These are phyloP conservation scores for Ophiothrix spiculata DNA, from an alignment of 35 echinoderm and acorn worm genomes.

Conservation along the genomic window DNA sequence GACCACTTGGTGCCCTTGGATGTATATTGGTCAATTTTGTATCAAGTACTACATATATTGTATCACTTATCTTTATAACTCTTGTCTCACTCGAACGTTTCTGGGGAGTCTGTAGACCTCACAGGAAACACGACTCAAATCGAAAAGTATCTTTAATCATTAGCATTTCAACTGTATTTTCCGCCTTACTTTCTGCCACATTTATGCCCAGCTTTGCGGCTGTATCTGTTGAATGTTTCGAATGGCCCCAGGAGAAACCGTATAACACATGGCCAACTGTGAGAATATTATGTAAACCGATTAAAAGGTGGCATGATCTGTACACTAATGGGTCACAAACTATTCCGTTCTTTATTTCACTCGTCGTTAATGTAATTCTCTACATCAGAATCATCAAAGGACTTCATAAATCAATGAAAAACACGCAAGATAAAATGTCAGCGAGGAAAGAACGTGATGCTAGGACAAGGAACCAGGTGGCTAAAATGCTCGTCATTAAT, in stretches of 20 bases:
- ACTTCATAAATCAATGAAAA: constrained; percentile 63
- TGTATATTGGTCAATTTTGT: constrained; percentile 1
- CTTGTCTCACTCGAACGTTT: not conserved
- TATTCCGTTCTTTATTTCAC: constrained; percentile 65
- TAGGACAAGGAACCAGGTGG: constrained; percentile 72
- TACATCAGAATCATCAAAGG: constrained; percentile 69
- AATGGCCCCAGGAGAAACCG: constrained; percentile 18
- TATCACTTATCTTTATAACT: not conserved
- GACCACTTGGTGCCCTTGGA: not conserved
- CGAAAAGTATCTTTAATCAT: constrained; percentile 38
- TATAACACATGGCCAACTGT: constrained; percentile 43
- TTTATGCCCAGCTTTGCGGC: constrained; percentile 39
- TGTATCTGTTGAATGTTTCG: constrained; percentile 41
- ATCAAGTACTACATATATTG: not conserved
- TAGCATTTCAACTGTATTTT: constrained; percentile 37
- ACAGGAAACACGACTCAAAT: constrained; percentile 32
- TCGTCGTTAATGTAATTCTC: constrained; percentile 59
- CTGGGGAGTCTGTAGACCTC: not conserved
- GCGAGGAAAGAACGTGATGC: constrained; percentile 60
- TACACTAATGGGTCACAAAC: constrained; percentile 71
- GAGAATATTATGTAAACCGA: constrained; percentile 24
- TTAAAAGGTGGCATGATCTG: constrained; percentile 15
- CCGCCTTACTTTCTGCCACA: constrained; percentile 56
- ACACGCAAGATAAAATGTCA: constrained; percentile 42
- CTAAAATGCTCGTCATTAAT: constrained; percentile 84